Evolutionary conservation across 2,113 vertebrate species (phyloP).

Genomic region (Mugil cephalus): DNA sequence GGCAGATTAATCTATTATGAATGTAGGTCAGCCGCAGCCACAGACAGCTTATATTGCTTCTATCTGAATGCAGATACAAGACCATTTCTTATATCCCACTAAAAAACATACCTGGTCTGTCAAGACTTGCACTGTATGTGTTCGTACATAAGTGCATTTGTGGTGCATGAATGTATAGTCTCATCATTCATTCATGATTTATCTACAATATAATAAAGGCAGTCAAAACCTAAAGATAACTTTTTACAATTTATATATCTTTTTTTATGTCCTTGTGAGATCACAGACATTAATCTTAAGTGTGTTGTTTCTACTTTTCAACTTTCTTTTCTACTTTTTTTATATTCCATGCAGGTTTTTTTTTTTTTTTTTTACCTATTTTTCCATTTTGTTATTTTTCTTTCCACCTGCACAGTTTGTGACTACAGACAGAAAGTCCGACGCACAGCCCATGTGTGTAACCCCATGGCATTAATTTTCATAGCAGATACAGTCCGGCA

Average conservation of each 20-base stretch:
- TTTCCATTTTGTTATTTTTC: neutral
- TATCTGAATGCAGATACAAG: too few relatives aligned
- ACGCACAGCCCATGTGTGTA: conserved; percentile 42
- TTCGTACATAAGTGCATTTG: neutral
- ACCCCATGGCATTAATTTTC: conserved; percentile 73
- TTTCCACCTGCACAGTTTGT: conserved; percentile 2
- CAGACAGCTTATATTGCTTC: too few relatives aligned
- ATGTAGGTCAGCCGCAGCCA: too few relatives aligned
- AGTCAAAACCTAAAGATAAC: neutral
- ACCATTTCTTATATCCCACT: too few relatives aligned
- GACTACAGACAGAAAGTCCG: conserved; percentile 27
- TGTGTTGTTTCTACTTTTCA: conserved; percentile 2
- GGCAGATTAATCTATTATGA: too few relatives aligned
- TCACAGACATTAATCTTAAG: neutral
- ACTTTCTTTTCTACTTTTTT: neutral
- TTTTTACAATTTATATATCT: neutral
- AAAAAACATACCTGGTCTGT: neutral
- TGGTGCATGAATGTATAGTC: neutral
- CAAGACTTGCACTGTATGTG: too few relatives aligned
- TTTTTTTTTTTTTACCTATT: neutral
- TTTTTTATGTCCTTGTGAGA: conserved; percentile 1
- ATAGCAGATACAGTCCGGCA: conserved; percentile 64
- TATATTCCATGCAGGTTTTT: conserved; percentile 9
- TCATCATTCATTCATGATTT: neutral
- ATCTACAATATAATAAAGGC: neutral